Evolutionary conservation across 2,113 vertebrate genomes (phyloP), one percentile per base, ranked within the genome.

Genomic region (Rhinoptilus africanus): DNA sequence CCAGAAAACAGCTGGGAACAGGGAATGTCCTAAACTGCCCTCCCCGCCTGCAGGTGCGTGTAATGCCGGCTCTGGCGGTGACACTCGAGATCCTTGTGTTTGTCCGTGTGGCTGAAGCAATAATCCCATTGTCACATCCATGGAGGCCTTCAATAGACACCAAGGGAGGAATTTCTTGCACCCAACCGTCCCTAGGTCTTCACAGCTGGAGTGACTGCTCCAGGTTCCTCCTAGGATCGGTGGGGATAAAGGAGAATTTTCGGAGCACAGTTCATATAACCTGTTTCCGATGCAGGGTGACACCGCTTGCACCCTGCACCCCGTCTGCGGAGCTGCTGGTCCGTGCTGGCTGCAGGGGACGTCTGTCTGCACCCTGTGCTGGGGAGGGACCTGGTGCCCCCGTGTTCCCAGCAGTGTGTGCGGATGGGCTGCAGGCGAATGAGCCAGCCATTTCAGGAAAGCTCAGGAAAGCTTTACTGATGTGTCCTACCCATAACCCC

Each of bases 301-400:
- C 41, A 11, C 19, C 11, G 1, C 41, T 57, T 14, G 4, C 21
- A 26, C 21, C 37, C 62, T 34, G 26, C 39, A 9, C 28, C 45
- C 27, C 22, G 9, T 28, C 66, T 1, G 0, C 37, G 4, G 53
- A 8, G n/a, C 48, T 35, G 30, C 83, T 24, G 45, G 15, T 28
- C 45, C 5, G 2, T 48, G 47, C 73, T 37, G 54, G 34, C 28
- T 8, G 27, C 60, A 15, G 7, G 17, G 48, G 35, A 6, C 6
- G 9, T 16, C 45, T 64, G 43, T 45, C 51, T 0, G 0, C 21
- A 6, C 24, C 18, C 10, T 1, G 22, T 1, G 56, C 56, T n/a
- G 30, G 26, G 64, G 41, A 76, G 37, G 47, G 19, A 30, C n/a
- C 22, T 6, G 2, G 43, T 69, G 41, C 22, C 43, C 51, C 62